These are phyloP conservation scores for Peromyscus polionotus DNA, from an alignment of 2,113 vertebrate species.

Conservation along the genomic window DNA sequence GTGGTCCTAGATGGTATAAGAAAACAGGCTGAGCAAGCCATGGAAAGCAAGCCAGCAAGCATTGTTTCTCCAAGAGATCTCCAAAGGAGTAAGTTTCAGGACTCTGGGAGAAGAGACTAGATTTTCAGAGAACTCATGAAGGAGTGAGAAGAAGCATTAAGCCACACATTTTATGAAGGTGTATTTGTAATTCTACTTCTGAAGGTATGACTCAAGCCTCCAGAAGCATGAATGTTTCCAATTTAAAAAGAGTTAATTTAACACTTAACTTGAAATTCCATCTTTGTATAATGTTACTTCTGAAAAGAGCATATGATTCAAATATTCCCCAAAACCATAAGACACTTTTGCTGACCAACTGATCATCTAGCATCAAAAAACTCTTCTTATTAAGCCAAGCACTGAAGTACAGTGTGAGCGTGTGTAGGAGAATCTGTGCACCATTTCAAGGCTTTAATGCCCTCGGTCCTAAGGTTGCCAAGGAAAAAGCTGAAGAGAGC, in stretches of 20 bases:
- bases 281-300: neutral
- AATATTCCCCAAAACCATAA: neutral
- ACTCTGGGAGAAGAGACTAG: neutral
- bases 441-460: neutral
- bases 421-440: neutral
- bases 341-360: neutral
- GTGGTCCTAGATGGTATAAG: neutral
- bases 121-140: neutral
- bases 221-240: neutral
- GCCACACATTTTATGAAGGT: neutral
- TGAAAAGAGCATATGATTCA: constrained; percentile 24
- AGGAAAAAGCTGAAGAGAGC: neutral
- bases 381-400: neutral
- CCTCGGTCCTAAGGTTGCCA: neutral
- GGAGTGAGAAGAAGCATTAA: neutral
- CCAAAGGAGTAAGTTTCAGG: neutral
- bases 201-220: neutral
- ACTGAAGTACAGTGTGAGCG: neutral
- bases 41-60: neutral
- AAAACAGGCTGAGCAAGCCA: neutral
- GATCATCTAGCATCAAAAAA: neutral
- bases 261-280: neutral
- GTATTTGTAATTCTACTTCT: neutral
- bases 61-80: neutral
- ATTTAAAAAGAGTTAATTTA: constrained; percentile 17